Percentiles rank a stretch among this genome's conserved stretches.
These are phyloP conservation scores for Galleria mellonella DNA, from an alignment of 1,140 invertebrate species.

Conservation along the genomic window DNA sequence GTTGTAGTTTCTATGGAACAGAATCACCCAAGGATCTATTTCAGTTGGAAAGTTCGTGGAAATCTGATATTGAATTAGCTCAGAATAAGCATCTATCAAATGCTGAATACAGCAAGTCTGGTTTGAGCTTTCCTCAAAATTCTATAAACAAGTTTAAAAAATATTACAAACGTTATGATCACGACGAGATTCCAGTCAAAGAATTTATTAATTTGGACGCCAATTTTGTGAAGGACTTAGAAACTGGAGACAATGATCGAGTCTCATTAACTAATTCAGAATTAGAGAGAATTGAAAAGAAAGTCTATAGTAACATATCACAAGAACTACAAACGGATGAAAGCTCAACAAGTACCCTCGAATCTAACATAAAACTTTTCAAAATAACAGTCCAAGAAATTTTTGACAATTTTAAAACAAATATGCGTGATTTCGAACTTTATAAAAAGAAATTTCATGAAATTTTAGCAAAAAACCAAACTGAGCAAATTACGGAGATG, in stretches of 20 bases:
- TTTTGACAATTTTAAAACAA: conserved; percentile 47
- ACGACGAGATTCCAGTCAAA: conserved; percentile 45
- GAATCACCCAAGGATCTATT: conserved; percentile 7
- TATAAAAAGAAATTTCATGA: conserved; percentile 50
- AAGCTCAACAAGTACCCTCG: conserved; percentile 26
- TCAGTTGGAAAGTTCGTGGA: conserved; percentile 15
- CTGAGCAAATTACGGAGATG: conserved; percentile 40
- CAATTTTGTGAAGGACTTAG: conserved; percentile 10
- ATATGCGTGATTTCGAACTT: conserved; percentile 50
- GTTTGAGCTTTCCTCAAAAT: not conserved
- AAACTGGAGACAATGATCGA: conserved; percentile 9
- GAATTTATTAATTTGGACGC: conserved; percentile 19
- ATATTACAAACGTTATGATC: conserved; percentile 48
- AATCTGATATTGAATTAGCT: conserved; percentile 27
- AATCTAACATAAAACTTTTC: conserved; percentile 54
- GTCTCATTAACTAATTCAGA: conserved; percentile 35
- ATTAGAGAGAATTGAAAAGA: conserved; percentile 42
- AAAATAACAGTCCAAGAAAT: conserved; percentile 52
- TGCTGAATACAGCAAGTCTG: not conserved
- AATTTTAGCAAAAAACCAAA: conserved; percentile 37
- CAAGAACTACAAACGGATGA: conserved; percentile 40
- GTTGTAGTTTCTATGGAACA: conserved; percentile 22
- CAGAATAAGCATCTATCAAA: not conserved
- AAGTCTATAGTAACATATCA: conserved; percentile 39
- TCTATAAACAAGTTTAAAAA: conserved; percentile 7